Conservation (phyloP, 2,113 vertebrate species). For the Pelobates fuscus region DNA sequence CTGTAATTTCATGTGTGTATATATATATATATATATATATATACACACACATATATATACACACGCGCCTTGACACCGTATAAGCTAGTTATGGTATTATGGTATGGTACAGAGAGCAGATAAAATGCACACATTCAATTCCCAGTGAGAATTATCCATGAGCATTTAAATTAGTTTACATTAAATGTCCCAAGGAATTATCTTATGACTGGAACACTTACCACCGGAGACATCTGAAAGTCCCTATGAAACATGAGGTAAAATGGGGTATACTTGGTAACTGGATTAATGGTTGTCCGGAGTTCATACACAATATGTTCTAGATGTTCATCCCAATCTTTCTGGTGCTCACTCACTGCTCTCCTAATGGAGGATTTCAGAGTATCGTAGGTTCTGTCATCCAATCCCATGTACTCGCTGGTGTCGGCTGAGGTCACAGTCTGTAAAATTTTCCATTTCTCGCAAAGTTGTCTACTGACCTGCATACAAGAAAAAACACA, state of each 20-base stretch:
- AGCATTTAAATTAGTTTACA: too few relatives aligned
- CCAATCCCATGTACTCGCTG: conserved; percentile 63
- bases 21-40: too few relatives aligned
- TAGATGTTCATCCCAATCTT: conserved; percentile 79
- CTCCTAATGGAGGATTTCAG: conserved; percentile 75
- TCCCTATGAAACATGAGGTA: conserved; percentile 86
- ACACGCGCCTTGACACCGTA: too few relatives aligned
- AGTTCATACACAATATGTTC: conserved; percentile 80
- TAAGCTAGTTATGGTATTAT: too few relatives aligned
- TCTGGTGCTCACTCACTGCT: conserved; percentile 74
- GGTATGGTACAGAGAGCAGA: too few relatives aligned
- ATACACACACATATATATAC: too few relatives aligned
- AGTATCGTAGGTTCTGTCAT: conserved; percentile 61
- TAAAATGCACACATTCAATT: too few relatives aligned
- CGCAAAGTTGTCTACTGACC: conserved; percentile 74
- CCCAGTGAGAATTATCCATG: too few relatives aligned
- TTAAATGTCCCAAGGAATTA: background rate
- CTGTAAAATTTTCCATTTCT: conserved; percentile 77
- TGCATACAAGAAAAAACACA: conserved; percentile 43
- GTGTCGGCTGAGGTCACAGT: conserved; percentile 69
- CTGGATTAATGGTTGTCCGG: conserved; percentile 74
- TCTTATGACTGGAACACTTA: conserved; percentile 42
- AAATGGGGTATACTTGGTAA: conserved; percentile 81
- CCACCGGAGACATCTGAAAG: conserved; percentile 65
- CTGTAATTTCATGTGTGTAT: too few relatives aligned